phyloP scores from a whole-genome alignment of 2,888 invertebrate species.

The Cephus runcator region DNA sequence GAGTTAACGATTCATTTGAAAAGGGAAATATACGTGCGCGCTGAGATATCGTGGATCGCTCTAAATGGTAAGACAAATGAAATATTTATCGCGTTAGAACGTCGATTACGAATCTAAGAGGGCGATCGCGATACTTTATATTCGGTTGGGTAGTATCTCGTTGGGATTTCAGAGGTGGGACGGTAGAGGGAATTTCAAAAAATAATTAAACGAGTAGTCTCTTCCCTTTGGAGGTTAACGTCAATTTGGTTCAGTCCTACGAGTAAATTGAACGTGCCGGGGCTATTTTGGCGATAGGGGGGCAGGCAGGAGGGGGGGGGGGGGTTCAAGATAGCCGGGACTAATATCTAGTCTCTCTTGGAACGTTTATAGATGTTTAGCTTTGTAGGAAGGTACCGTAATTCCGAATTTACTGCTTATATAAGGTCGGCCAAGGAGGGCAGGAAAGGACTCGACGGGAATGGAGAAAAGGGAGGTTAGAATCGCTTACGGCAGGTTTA shows the following conservation, averaged over 20 bases:
- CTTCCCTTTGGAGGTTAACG: not conserved
- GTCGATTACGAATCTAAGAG: not conserved
- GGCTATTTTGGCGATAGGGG: not conserved
- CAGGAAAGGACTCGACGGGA: not conserved
- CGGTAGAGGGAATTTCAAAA: not conserved
- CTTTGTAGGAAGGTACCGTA: slow-evolving; percentile 25
- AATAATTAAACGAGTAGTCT: not conserved
- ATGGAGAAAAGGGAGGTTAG: slow-evolving; percentile 19
- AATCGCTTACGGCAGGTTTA: slow-evolving; percentile 37
- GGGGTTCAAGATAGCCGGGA: not conserved
- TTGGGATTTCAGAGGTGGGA: not conserved
- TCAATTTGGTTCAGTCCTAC: not conserved
- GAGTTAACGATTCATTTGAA: not conserved
- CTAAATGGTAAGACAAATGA: not conserved
- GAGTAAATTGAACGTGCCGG: not conserved
- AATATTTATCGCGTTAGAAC: not conserved
- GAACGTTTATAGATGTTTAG: slow-evolving; percentile 25
- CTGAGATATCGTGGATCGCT: not conserved
- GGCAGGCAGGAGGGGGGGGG: accelerated
- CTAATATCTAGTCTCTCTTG: not conserved
- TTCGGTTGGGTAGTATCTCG: not conserved
- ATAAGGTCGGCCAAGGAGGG: slow-evolving; percentile 17
- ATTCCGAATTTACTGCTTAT: slow-evolving; percentile 43
- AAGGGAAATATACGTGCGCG: not conserved
- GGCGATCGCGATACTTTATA: not conserved